Evolutionary conservation across 2,797 vertebrate species (phyloP).

Genomic region (Poecilia picta): DNA sequence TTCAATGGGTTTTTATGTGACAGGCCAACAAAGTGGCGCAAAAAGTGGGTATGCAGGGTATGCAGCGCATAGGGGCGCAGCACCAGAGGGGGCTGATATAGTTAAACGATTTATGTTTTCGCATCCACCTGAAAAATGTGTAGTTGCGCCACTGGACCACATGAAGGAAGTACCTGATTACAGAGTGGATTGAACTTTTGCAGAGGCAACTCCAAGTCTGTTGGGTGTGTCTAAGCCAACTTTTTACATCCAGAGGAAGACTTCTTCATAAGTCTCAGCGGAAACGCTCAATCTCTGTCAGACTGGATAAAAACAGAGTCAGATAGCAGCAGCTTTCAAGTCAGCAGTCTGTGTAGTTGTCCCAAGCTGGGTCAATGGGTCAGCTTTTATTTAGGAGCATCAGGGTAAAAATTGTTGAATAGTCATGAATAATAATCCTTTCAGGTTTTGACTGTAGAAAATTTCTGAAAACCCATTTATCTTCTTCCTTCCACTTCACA

Average conservation of each 20-base stretch:
- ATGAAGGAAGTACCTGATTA: neutral
- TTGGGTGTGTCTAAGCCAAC: neutral
- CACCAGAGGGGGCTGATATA: no score
- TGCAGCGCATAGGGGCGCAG: no score
- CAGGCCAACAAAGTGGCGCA: neutral
- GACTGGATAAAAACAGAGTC: neutral
- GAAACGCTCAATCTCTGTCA: neutral
- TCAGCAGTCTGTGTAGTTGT: neutral
- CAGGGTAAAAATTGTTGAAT: neutral
- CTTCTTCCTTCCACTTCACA: neutral
- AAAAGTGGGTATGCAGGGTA: no score
- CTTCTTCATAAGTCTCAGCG: neutral
- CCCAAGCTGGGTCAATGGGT: neutral
- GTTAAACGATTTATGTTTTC: no score
- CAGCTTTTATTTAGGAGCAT: neutral
- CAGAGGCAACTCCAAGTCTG: neutral
- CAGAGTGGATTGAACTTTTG: neutral
- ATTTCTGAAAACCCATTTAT: neutral
- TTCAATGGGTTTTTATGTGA: neutral
- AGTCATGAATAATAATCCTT: neutral
- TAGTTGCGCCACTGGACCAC: no score
- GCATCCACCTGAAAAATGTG: no score
- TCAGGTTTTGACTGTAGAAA: neutral
- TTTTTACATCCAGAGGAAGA: neutral
- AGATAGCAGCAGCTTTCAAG: neutral